A percentile compares a stretch with the other conserved stretches of the same genome.
Conservation (phyloP, 2,113 vertebrate genomes). For the Balaeniceps rex region DNA sequence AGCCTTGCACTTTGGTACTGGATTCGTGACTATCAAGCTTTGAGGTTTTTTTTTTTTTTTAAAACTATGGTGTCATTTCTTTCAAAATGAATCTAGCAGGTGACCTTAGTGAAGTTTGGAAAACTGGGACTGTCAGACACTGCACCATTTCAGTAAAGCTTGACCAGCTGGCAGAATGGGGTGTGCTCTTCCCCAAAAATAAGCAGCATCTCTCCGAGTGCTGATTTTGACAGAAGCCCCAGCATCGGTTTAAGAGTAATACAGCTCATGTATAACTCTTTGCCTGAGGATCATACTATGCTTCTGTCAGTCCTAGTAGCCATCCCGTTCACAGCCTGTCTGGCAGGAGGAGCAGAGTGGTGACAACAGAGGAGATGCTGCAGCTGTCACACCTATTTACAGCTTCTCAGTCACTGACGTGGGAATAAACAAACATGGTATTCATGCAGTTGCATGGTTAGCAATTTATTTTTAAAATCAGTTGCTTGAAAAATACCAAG, state of each 20-base stretch:
- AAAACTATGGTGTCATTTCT: neutral
- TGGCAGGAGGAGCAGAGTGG: neutral
- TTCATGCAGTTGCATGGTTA: neutral
- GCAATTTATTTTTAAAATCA: constrained; percentile 20
- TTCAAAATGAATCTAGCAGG: neutral
- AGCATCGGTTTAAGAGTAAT: neutral
- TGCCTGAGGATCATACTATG: constrained; percentile 2
- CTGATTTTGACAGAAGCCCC: neutral
- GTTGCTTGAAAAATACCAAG: neutral
- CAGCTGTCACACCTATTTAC: constrained; percentile 41
- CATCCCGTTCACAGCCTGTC: neutral
- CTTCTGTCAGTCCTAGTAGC: constrained; percentile 8
- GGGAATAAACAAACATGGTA: neutral
- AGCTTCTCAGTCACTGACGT: neutral
- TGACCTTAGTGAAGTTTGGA: neutral
- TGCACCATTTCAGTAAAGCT: neutral
- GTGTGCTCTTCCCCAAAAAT: neutral
- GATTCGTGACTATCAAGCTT: neutral
- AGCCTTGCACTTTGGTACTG: neutral
- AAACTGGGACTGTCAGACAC: neutral
- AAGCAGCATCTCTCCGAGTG: neutral
- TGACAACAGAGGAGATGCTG: constrained; percentile 13
- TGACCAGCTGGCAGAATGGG: neutral
- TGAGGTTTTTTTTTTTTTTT: neutral
- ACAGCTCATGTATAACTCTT: neutral